These are phyloP conservation scores for Astyanax mexicanus DNA, from an alignment of 2,797 vertebrate genomes.

Conservation along the genomic window DNA sequence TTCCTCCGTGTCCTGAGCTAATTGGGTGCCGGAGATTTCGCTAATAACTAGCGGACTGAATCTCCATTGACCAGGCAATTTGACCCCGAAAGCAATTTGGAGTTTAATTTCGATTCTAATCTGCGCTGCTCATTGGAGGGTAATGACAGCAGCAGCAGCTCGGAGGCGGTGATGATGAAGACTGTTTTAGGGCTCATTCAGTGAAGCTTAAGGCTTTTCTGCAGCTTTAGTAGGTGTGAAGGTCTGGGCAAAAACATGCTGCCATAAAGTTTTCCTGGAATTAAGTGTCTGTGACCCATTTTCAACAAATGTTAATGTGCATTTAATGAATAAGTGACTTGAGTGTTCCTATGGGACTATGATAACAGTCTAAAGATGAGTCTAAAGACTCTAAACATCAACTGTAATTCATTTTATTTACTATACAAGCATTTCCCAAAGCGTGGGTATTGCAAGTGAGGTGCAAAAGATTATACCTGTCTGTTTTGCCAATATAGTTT, in stretches of 20 bases:
- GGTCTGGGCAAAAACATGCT: not conserved
- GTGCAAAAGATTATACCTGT: too few relatives aligned
- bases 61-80: constrained; percentile 25
- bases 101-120: constrained; percentile 57
- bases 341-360: not conserved
- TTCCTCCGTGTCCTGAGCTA: constrained; percentile 40
- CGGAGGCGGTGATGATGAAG: not conserved
- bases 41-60: constrained; percentile 16
- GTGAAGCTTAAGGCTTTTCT: not conserved
- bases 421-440: too few relatives aligned
- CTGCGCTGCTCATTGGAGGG: not conserved
- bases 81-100: constrained; percentile 46
- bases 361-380: not conserved
- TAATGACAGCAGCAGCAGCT: not conserved
- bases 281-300: not conserved
- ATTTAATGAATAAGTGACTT: not conserved
- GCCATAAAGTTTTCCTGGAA: not conserved
- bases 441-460: too few relatives aligned
- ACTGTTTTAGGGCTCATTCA: not conserved
- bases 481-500: too few relatives aligned
- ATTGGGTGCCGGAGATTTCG: constrained; percentile 33
- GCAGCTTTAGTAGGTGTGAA: not conserved
- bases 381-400: too few relatives aligned
- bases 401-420: too few relatives aligned
- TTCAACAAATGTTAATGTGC: not conserved